phyloP scores from a whole-genome alignment of 2,797 vertebrate species.

The Channa striata region DNA sequence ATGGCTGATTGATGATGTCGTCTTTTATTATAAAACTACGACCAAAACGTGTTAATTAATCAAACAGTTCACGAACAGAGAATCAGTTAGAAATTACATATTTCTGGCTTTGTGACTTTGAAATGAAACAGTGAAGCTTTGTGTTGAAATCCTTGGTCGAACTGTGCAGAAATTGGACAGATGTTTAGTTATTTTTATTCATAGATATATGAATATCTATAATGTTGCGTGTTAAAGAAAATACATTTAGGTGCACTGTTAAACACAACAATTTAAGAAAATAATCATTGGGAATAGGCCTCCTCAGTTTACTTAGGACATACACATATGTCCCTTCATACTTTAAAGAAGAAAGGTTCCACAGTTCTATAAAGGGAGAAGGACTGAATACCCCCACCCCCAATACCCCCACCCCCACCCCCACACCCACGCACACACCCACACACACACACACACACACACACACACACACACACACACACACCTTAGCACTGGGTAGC shows the following conservation, averaged over 20 bases:
- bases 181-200: too few relatives aligned
- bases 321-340: conserved; percentile 18
- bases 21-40: too few relatives aligned
- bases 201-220: too few relatives aligned
- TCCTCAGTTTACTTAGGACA: not conserved
- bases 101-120: too few relatives aligned
- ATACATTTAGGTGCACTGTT: not conserved
- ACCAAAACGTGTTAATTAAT: too few relatives aligned
- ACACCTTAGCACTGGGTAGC: conserved; percentile 50
- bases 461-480: conserved; percentile 12
- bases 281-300: not conserved
- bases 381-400: conserved; percentile 39
- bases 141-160: conserved; percentile 16
- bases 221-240: not conserved
- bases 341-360: conserved; percentile 24
- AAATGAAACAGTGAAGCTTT: too few relatives aligned
- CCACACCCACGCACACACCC: conserved; percentile 4
- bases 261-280: too few relatives aligned
- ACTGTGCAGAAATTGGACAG: too few relatives aligned
- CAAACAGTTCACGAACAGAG: too few relatives aligned
- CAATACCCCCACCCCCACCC: conserved; percentile 12
- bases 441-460: not conserved
- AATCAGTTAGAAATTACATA: too few relatives aligned
- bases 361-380: conserved; percentile 46
- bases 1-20: too few relatives aligned